These are phyloP conservation scores for Eupithecia inturbata DNA, from an alignment of 2,888 invertebrate genomes.

Conservation along the genomic window DNA sequence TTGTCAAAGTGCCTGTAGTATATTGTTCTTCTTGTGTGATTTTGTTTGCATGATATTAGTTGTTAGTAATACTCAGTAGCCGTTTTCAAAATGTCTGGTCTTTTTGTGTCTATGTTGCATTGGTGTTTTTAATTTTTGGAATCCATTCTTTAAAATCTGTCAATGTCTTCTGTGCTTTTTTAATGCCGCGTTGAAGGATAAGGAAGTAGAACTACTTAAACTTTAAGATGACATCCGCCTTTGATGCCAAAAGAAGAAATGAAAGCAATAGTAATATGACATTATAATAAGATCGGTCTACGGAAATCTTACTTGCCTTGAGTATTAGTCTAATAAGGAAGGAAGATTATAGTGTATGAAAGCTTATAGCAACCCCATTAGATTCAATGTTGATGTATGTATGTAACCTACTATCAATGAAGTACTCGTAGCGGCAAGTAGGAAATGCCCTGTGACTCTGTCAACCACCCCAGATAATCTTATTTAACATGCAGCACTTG, in stretches of 20 bases:
- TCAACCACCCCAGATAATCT: constrained; percentile 52
- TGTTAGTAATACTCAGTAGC: no score
- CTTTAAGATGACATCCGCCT: neutral
- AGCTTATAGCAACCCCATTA: neutral
- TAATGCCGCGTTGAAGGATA: no score
- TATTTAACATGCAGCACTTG: constrained; percentile 51
- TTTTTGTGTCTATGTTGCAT: no score
- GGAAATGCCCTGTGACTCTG: constrained; percentile 32
- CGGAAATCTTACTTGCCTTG: neutral
- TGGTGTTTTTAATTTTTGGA: no score
- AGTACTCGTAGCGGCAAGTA: constrained; percentile 18
- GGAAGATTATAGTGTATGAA: neutral
- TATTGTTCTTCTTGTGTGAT: no score
- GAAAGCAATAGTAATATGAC: neutral
- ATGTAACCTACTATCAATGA: neutral
- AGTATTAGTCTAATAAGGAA: neutral
- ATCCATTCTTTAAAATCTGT: no score
- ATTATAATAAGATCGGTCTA: neutral
- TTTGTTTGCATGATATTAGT: no score
- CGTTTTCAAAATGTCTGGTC: no score
- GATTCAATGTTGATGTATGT: neutral
- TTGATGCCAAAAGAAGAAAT: neutral
- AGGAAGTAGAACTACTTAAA: neutral
- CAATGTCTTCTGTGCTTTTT: no score
- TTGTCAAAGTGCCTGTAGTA: no score